phyloP scores from a whole-genome alignment of 2,888 invertebrate genomes.

The Cephus spinipes region DNA sequence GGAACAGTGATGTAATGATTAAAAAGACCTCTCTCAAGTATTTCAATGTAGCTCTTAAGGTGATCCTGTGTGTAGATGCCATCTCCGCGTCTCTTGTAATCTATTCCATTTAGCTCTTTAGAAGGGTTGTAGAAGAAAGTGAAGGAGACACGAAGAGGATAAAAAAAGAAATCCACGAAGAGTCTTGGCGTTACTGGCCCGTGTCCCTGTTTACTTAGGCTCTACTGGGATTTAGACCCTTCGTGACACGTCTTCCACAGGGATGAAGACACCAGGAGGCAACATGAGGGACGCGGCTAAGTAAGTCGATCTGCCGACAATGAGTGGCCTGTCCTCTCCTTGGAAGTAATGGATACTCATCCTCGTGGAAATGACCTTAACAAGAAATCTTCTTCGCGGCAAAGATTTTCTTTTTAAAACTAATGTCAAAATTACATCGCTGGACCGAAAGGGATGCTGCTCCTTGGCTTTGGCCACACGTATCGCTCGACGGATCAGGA shows the following conservation, averaged over 20 bases:
- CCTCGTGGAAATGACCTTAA: constrained; percentile 14
- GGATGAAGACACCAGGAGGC: not conserved
- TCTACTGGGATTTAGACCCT: not conserved
- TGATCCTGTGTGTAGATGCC: not conserved
- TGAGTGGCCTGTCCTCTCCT: constrained; percentile 32
- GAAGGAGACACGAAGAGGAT: not conserved
- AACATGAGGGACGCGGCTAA: not conserved
- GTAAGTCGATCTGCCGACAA: constrained; percentile 25
- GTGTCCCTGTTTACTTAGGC: constrained; percentile 40
- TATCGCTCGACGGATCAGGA: not conserved
- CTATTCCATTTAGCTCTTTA: not conserved
- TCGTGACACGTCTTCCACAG: constrained; percentile 7
- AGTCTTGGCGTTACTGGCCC: not conserved
- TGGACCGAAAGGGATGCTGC: not conserved
- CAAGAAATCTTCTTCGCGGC: not conserved
- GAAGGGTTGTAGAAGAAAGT: not conserved
- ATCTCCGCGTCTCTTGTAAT: not conserved
- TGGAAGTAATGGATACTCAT: constrained; percentile 39
- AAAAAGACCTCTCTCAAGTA: not conserved
- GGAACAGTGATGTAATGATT: not conserved
- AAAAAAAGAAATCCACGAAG: not conserved
- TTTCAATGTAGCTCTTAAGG: not conserved
- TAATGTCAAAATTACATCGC: not conserved
- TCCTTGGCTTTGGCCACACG: not conserved
- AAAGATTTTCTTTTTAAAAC: not conserved